Conservation (phyloP, 2,888 invertebrate genomes). For the Hetaerina titia region DNA sequence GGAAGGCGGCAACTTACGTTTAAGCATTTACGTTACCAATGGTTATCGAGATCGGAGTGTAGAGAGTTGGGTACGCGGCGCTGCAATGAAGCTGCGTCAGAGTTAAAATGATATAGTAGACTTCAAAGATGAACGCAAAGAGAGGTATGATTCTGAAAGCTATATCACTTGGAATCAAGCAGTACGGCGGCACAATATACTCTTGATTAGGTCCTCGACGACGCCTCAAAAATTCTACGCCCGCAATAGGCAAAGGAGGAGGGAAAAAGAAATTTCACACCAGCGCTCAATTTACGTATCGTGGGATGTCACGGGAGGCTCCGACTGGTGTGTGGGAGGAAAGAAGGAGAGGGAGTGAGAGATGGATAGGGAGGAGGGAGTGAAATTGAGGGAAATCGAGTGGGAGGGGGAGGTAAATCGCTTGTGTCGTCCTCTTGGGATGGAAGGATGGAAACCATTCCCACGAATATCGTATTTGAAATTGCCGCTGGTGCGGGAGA, state of each 20-base stretch:
- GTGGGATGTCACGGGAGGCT: not conserved
- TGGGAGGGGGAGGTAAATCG: not conserved
- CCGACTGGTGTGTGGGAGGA: not conserved
- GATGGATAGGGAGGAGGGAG: not conserved
- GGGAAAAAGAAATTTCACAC: not conserved
- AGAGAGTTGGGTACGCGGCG: not conserved
- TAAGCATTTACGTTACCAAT: not conserved
- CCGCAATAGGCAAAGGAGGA: not conserved
- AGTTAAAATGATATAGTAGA: not conserved
- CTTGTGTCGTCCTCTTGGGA: conserved; percentile 47
- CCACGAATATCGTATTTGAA: conserved; percentile 51
- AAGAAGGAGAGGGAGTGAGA: not conserved
- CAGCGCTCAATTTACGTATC: not conserved
- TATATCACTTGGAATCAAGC: not conserved
- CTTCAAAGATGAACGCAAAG: not conserved
- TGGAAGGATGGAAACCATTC: conserved; percentile 19
- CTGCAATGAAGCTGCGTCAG: not conserved
- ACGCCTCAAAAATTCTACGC: not conserved
- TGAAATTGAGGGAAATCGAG: not conserved
- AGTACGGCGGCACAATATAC: not conserved
- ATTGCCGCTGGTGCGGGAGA: not conserved
- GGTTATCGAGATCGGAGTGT: not conserved
- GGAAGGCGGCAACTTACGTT: not conserved
- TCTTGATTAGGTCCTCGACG: not conserved
- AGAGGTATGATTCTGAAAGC: not conserved